These are phyloP conservation scores for Hephaestus fuliginosus DNA, from an alignment of 2,797 vertebrate genomes.

Conservation along the genomic window DNA sequence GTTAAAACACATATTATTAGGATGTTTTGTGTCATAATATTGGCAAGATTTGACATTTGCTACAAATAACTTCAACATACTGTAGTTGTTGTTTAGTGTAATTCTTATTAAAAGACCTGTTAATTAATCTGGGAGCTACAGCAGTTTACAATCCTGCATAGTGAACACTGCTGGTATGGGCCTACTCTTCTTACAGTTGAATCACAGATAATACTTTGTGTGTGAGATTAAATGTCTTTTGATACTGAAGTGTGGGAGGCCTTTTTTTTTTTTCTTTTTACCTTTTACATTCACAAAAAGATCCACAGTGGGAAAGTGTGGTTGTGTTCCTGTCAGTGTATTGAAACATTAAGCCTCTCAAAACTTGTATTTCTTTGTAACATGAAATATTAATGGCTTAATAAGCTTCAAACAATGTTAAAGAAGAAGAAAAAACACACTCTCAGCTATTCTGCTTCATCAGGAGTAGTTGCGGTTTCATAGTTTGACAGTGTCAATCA, in stretches of 20 bases:
- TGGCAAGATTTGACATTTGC: neutral
- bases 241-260: neutral
- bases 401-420: neutral
- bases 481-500: neutral
- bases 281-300: neutral
- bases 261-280: constrained; percentile 10
- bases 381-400: constrained; percentile 5
- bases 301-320: neutral
- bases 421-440: neutral
- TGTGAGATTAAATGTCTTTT: constrained; percentile 10
- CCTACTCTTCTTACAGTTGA: neutral
- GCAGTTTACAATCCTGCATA: neutral
- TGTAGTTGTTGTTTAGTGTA: neutral
- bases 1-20: neutral
- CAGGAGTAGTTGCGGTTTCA: neutral
- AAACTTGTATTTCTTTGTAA: neutral
- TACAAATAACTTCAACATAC: neutral
- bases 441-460: neutral
- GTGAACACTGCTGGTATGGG: neutral
- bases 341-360: constrained; percentile 6
- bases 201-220: constrained; percentile 6
- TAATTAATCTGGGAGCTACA: neutral
- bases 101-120: neutral
- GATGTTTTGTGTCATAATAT: neutral
- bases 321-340: neutral